Evolutionary conservation across 1,140 invertebrate genomes (phyloP), one percentile per base, ranked within the genome.

Genomic region (Ceratosolen solmsi): DNA sequence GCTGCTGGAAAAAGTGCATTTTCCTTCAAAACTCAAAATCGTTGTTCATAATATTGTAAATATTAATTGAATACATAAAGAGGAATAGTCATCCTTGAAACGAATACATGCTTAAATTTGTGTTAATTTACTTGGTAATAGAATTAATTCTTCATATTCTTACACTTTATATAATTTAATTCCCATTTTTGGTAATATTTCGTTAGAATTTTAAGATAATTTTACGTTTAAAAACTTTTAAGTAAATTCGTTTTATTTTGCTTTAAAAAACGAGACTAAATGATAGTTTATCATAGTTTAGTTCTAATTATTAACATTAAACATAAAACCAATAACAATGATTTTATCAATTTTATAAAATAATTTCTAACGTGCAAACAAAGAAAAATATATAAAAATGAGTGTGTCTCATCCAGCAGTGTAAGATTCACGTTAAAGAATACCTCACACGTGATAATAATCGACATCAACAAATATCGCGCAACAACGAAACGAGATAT

Each of bases 1-100:
- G 51, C 72, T 74, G 79, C 71, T 75, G 79, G 60, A 75, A 51
- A 80, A 80, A 60, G 25, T 80, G n/a, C 27, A 20, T n/a, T 60
- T 36, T n/a, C 11, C 27, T 75, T 36, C 49, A 30, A 72, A 72
- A 51, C 41, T 72, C 46, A 51, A 72, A 5, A 38, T n/a, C n/a
- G n/a, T n/a, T n/a, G n/a, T n/a, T n/a, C n/a, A n/a, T n/a, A n/a
- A n/a, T n/a, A n/a, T n/a, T n/a, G n/a, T n/a, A n/a, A n/a, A n/a
- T n/a, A 72, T 41, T 9, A 25, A 11, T 72, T 25, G 7, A n/a
- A 38, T 51, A 1, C 25, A 72, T 51, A 51, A 49, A 70, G n/a
- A 41, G 70, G n/a, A 51, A 51, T 72, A 30, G 15, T 22, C 22
- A 49, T 30, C 9, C 25, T 72, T 30, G n/a, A 63, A 33, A 63